Percentiles rank a stretch among this genome's conserved stretches.
Conservation (phyloP, 2,888 invertebrate species). For the Priocnemis perturbator region DNA sequence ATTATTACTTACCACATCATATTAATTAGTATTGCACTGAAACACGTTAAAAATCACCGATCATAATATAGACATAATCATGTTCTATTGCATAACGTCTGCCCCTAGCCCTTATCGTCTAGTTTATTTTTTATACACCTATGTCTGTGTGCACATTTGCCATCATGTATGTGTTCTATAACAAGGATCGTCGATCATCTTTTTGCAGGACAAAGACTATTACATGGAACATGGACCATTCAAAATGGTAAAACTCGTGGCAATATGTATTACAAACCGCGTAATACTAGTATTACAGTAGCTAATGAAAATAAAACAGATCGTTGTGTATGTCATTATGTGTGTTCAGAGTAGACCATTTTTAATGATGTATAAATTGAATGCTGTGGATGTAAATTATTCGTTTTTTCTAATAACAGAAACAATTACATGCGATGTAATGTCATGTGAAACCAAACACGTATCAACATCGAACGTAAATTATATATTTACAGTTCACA, state of each 20-base stretch:
- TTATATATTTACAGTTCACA: no score
- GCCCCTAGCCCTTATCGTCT: neutral
- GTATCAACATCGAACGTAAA: no score
- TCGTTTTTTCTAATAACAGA: neutral
- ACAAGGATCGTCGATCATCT: constrained; percentile 74
- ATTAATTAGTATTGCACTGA: no score
- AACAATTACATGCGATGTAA: no score
- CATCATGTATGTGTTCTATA: constrained; percentile 42
- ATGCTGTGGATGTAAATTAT: neutral
- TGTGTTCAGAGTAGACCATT: constrained; percentile 11
- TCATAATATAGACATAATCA: neutral
- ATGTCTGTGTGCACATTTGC: constrained; percentile 3
- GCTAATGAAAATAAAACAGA: neutral
- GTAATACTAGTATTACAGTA: constrained; percentile 7
- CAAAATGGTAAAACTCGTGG: constrained; percentile 82
- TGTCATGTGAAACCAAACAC: no score
- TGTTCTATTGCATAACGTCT: neutral
- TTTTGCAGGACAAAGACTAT: constrained; percentile 92
- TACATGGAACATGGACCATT: constrained; percentile 88
- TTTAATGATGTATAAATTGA: constrained; percentile 4
- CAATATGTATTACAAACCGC: constrained; percentile 29
- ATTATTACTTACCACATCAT: no score
- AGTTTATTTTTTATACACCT: no score
- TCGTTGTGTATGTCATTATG: constrained; percentile 3
- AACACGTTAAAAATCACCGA: no score